Evolutionary conservation across 1,140 invertebrate genomes (phyloP).

Genomic region (Eulimnadia texana): DNA sequence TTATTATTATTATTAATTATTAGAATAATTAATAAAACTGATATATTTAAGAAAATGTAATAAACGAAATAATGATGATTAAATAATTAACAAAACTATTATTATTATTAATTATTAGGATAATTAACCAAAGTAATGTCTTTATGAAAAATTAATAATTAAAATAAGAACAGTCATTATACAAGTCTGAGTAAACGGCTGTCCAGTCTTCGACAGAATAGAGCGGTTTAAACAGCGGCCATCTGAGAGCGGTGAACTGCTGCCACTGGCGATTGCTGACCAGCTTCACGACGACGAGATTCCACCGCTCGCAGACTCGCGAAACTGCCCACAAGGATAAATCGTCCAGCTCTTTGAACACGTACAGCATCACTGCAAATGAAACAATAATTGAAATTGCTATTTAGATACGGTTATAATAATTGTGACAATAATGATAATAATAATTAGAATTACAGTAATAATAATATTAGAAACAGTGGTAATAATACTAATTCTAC

Average conservation of each 20-base stretch:
- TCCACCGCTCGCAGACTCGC: constrained; percentile 73
- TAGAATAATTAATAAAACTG: too few species aligned
- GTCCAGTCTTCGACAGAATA: constrained; percentile 57
- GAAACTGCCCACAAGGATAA: constrained; percentile 73
- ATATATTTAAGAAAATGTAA: background rate
- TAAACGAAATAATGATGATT: constrained; percentile 9
- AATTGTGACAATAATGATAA: too few species aligned
- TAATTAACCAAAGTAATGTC: too few species aligned
- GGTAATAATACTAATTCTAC: too few species aligned
- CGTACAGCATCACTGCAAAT: constrained; percentile 65
- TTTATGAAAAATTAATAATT: background rate
- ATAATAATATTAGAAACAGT: too few species aligned
- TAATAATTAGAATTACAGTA: too few species aligned
- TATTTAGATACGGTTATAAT: too few species aligned
- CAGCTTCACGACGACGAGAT: constrained; percentile 56
- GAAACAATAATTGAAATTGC: too few species aligned
- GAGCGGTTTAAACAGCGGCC: constrained; percentile 68
- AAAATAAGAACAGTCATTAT: constrained; percentile 24
- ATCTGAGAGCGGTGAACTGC: constrained; percentile 51
- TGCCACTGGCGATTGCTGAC: constrained; percentile 61
- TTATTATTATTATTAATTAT: too few species aligned
- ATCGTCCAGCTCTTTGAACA: constrained; percentile 81
- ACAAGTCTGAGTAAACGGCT: constrained; percentile 44
- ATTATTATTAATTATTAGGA: background rate
- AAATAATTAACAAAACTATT: background rate